Percentiles rank a stretch among this genome's conserved stretches.
Conservation (phyloP, 92 coral and sea anemone genomes). For the Diadumene lineata region DNA sequence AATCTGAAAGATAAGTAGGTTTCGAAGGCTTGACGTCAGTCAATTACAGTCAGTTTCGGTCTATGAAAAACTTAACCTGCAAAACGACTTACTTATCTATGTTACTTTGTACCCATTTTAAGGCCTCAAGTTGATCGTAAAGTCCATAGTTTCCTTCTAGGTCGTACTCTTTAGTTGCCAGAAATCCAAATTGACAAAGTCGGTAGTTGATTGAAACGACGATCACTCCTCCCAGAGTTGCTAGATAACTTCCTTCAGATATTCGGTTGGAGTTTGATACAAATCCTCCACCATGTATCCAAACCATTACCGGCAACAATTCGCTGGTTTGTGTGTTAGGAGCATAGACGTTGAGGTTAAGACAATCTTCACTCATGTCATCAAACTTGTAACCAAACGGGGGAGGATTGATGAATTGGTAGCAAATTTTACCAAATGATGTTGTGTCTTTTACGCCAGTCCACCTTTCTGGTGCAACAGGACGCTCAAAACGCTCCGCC, state of each 20-base stretch:
- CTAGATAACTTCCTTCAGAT: constrained; percentile 36
- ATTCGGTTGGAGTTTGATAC: neutral
- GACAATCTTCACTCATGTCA: constrained; percentile 26
- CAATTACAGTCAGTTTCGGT: no score
- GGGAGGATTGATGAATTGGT: neutral
- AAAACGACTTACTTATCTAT: neutral
- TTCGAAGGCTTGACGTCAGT: no score
- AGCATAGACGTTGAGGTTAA: constrained; percentile 28
- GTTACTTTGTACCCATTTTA: constrained; percentile 39
- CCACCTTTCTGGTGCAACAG: constrained; percentile 21
- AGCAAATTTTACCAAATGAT: constrained; percentile 17
- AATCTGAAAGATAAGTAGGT: no score
- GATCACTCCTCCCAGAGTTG: constrained; percentile 29
- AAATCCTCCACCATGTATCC: constrained; percentile 38
- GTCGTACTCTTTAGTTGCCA: neutral
- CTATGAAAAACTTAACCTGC: no score
- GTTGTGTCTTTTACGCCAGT: neutral
- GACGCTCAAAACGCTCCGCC: constrained; percentile 23
- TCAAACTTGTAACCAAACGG: neutral
- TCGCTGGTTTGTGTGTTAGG: neutral
- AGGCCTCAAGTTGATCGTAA: constrained; percentile 35
- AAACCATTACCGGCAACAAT: constrained; percentile 28
- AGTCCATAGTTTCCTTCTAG: constrained; percentile 37
- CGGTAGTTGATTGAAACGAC: constrained; percentile 31
- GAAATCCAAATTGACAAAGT: constrained; percentile 31